A percentile compares a stretch with the other conserved stretches of the same genome.
phyloP scores from a whole-genome alignment of 2,888 invertebrate genomes.

The Acholoe squamosa region DNA sequence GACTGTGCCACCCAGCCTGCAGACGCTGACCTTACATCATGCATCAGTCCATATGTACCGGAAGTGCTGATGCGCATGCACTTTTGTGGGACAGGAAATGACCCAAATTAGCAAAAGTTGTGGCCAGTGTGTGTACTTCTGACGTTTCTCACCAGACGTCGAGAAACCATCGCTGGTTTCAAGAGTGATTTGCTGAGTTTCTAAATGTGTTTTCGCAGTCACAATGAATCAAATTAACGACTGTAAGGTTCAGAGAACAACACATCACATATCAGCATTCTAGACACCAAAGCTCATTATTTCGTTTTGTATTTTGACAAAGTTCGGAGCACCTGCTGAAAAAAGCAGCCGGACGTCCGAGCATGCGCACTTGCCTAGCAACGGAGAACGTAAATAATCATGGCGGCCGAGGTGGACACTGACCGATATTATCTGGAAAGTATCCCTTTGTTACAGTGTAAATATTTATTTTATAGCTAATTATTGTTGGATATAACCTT shows the following conservation, averaged over 20 bases:
- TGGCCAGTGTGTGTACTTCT: background rate
- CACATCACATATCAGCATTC: too few species aligned
- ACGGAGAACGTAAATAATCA: constrained; percentile 63
- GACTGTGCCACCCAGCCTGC: too few species aligned
- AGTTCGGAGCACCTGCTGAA: background rate
- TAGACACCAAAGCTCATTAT: background rate
- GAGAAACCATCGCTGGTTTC: background rate
- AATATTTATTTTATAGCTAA: too few species aligned
- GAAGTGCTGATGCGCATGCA: too few species aligned
- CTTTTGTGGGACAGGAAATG: constrained; percentile 27
- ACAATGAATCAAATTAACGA: too few species aligned
- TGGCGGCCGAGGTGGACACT: constrained; percentile 69
- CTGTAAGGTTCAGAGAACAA: too few species aligned
- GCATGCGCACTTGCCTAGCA: constrained; percentile 65
- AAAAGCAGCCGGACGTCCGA: constrained; percentile 25
- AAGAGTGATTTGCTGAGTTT: background rate
- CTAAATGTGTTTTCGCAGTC: background rate
- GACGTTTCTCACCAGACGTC: background rate
- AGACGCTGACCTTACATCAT: too few species aligned
- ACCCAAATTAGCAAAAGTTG: background rate
- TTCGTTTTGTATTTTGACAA: background rate
- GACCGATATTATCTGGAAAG: constrained; percentile 69
- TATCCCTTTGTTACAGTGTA: constrained; percentile 64
- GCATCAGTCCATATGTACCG: too few species aligned
- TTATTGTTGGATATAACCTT: background rate